Evolutionary conservation across 2,888 invertebrate genomes (phyloP).

Genomic region (Papilio protenor): DNA sequence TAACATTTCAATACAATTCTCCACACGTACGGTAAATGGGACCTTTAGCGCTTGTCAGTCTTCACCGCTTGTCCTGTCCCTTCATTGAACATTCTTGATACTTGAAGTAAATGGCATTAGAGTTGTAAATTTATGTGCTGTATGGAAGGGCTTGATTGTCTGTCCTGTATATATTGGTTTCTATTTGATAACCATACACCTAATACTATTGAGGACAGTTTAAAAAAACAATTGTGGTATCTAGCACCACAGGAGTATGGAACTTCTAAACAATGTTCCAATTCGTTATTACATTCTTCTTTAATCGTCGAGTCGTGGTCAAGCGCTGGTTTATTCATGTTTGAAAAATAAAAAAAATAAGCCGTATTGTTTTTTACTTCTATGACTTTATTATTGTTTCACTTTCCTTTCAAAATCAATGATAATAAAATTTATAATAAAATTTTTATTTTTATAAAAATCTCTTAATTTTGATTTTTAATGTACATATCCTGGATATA

Average conservation of each 20-base stretch:
- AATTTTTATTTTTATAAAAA: too few relatives aligned
- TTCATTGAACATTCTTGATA: slow-evolving; percentile 46
- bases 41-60: slow-evolving; percentile 40
- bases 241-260: not conserved
- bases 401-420: too few relatives aligned
- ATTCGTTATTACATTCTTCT: too few relatives aligned
- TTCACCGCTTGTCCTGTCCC: slow-evolving; percentile 40
- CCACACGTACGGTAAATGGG: slow-evolving; percentile 41
- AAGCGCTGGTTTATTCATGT: too few relatives aligned
- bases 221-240: not conserved
- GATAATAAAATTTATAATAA: too few relatives aligned
- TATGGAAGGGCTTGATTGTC: slow-evolving; percentile 34
- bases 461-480: too few relatives aligned
- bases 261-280: too few relatives aligned
- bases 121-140: slow-evolving; percentile 48
- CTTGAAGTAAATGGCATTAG: slow-evolving; percentile 48
- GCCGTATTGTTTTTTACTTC: too few relatives aligned
- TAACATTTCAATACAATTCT: slow-evolving; percentile 22
- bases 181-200: not conserved
- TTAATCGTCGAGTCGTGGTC: too few relatives aligned
- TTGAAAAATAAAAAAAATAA: too few relatives aligned
- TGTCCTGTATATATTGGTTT: slow-evolving; percentile 28
- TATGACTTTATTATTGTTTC: too few relatives aligned
- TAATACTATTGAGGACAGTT: slow-evolving; percentile 6
- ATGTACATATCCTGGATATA: not conserved